Conservation (phyloP, 2,888 invertebrate species). For the Tipula helvola region DNA sequence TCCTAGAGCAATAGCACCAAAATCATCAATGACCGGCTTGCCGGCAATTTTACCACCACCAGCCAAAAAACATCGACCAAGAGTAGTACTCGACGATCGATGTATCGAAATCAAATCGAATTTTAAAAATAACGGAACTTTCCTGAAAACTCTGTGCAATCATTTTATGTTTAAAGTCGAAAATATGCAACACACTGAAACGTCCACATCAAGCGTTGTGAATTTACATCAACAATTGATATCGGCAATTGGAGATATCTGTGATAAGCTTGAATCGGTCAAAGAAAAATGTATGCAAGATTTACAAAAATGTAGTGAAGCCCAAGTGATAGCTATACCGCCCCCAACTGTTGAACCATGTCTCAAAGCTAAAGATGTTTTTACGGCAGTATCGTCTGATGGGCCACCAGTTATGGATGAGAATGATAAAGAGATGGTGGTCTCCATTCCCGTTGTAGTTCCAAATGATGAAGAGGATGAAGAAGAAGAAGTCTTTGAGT, state of each 20-base stretch:
- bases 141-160: not conserved
- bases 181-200: not conserved
- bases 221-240: not conserved
- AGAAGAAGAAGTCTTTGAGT: not conserved
- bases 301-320: not conserved
- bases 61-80: not conserved
- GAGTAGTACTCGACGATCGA: not conserved
- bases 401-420: not conserved
- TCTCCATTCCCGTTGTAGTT: not conserved
- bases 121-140: not conserved
- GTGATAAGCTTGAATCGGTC: not conserved
- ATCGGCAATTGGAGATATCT: not conserved
- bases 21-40: not conserved
- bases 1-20: not conserved
- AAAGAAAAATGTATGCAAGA: not conserved
- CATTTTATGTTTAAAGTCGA: not conserved
- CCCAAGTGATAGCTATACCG: too few relatives aligned
- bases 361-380: not conserved
- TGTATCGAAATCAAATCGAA: not conserved
- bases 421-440: not conserved
- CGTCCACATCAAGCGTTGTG: not conserved
- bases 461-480: not conserved
- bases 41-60: not conserved
- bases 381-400: not conserved
- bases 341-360: not conserved